These are phyloP conservation scores for Aquatica leii DNA, from an alignment of 2,888 invertebrate genomes.

Conservation along the genomic window DNA sequence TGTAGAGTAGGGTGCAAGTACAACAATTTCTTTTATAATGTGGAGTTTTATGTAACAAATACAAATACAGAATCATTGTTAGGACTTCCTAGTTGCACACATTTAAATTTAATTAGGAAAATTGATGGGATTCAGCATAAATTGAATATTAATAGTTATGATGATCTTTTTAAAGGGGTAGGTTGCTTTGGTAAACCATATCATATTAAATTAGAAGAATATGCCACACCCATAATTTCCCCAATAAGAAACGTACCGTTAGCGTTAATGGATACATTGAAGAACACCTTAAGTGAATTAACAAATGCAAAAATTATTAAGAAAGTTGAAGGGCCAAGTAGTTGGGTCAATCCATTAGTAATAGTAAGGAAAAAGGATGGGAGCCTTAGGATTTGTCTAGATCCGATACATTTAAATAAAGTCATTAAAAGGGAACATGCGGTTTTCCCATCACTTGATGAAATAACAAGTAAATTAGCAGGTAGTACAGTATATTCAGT, in stretches of 20 bases:
- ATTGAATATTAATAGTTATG: too few relatives aligned
- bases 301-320: slow-evolving; percentile 33
- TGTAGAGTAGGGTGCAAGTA: too few relatives aligned
- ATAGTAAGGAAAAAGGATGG: slow-evolving; percentile 7
- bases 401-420: slow-evolving; percentile 17
- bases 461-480: background rate
- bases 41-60: too few relatives aligned
- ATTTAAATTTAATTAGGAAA: too few relatives aligned
- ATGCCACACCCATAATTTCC: background rate
- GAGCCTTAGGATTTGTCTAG: slow-evolving; percentile 9
- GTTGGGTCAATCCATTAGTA: slow-evolving; percentile 13
- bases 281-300: background rate
- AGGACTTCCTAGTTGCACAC: too few relatives aligned
- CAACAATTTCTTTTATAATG: too few relatives aligned
- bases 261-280: background rate
- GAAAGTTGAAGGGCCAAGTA: slow-evolving; percentile 10
- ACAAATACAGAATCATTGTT: too few relatives aligned
- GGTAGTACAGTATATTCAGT: background rate
- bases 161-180: background rate
- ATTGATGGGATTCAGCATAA: too few relatives aligned
- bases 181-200: background rate
- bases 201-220: background rate
- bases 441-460: background rate
- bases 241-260: slow-evolving; percentile 3
- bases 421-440: slow-evolving; percentile 5